Percentiles rank a stretch among this genome's conserved stretches.
These are phyloP conservation scores for Hormaphis cornu DNA, from an alignment of 1,140 invertebrate genomes.

Conservation along the genomic window DNA sequence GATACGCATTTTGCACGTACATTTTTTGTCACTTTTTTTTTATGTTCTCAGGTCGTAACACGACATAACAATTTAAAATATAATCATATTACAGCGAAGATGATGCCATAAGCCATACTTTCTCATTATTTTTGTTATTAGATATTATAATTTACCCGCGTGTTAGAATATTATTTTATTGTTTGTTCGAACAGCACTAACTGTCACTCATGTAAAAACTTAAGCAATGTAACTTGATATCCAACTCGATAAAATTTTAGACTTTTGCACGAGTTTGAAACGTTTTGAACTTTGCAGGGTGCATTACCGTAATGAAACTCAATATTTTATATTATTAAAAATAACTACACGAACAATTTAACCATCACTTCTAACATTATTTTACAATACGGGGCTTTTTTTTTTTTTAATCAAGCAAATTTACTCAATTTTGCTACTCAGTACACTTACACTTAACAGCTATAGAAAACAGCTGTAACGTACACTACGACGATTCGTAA, in stretches of 20 bases:
- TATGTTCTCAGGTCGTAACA: too few species aligned
- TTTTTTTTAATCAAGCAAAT: constrained; percentile 12
- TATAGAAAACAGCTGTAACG: not conserved
- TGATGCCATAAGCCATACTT: too few species aligned
- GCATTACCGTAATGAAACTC: constrained; percentile 17
- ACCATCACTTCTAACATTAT: not conserved
- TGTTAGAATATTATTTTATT: too few species aligned
- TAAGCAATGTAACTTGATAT: not conserved
- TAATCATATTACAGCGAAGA: too few species aligned
- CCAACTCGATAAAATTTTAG: not conserved
- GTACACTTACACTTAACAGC: not conserved
- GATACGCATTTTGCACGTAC: too few species aligned
- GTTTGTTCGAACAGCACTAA: too few species aligned
- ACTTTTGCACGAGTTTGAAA: not conserved
- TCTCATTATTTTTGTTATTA: too few species aligned
- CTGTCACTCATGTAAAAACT: too few species aligned
- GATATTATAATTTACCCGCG: too few species aligned
- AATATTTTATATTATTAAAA: constrained; percentile 15
- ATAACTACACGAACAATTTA: not conserved
- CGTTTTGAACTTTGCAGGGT: not conserved
- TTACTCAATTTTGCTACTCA: not conserved
- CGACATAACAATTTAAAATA: too few species aligned
- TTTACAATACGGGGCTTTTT: not conserved
- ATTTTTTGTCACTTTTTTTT: too few species aligned
- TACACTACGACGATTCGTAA: too few species aligned